Base-by-base conservation (phyloP, 2,888 invertebrate species). In the Helicoverpa assulta region DNA sequence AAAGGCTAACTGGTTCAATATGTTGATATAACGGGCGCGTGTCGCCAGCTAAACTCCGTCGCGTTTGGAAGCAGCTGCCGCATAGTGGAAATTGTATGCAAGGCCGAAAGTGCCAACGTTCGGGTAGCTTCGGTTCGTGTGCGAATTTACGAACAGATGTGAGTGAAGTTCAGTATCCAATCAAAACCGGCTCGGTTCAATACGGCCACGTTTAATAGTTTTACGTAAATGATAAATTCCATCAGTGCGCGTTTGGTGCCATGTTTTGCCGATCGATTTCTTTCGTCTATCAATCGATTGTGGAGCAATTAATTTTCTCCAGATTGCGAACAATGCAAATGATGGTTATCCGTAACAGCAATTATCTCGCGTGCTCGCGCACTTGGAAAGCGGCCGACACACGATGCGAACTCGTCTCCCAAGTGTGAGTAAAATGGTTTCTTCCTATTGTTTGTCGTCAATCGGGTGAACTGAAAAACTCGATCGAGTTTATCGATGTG, bases 231-330 rank as follows among this genome's bases (percentile, higher is more conserved):
- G 64, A 40, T 67, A 47, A 73, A 66, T 70, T 82, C 76, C 78
- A 81, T 70, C 71, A 82, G 81, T 77, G 84, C 70, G 81, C 71
- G 73, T 66, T 72, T 56, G 80, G 79, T 79, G 58, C 29, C 37
- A 71, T 75, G 70, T 84, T 83, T 86, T 85, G 80, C 81, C 78
- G 85, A 89, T 90, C 86, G 89, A 88, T 92, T 91, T 91, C 89
- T 90, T 91, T 81, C 84, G 67, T 71, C 82, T 84, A 82, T 84
- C 88, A 88, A 92, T 92, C 90, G 88, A 88, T 87, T 87, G 89
- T 87, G 86, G 84, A 86, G 88, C 89, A 91, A 94, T 94, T 93
- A 92, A 93, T 95, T 94, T 94, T 95, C 95, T 91, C 93, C 85
- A 86, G 90, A 88, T 89, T 82, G 89, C 89, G 86, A 94, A 94